Base-by-base conservation (phyloP, 2,797 vertebrate species). In the Orientallactaga sibirica region DNA sequence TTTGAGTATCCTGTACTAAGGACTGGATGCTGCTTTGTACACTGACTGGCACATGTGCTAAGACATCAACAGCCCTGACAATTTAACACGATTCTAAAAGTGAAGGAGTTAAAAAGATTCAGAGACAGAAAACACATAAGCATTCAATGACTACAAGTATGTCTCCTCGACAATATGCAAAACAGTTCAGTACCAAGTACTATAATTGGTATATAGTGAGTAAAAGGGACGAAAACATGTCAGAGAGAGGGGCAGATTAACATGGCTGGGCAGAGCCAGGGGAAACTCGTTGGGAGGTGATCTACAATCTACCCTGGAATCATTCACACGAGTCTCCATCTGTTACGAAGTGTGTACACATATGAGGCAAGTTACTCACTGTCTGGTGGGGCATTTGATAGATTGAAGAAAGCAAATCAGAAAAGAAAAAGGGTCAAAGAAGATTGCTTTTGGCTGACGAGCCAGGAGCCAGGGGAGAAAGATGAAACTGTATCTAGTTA, bases 241-340 rank as follows among this genome's bases (percentile, higher is more conserved):
- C 71, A 70, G 25, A 43, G 10, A 10, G 24, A 82, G 29, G 83
- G 48, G 48, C 48, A 48, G 67, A 90, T 48, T 48, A 43, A 52
- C 3, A 14, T 0, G 6, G 66, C 27, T 75, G 29, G 3, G 7
- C 52, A 33, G 24, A 37, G 0, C 55, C 41, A 67, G 43, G 25
- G 66, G 68, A 86, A 73, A 37, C 12, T 73, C 19, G 25, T 55
- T 78, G 52, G 67, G 64, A 91, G 68, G 73, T 77, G 12, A 94
- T 24, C 12, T 68, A 68, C 43, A 7, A 37, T 66, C 25, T 43
- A 70, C 90, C 88, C 67, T 55, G 82, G 25, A 78, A 81, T 73
- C 58, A 68, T 85, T 58, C 66, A 64, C 62, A 66, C 64, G 67
- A 68, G 18, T 24, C 88, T 58, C 90, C 90, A 81, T 90, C 73